Evolutionary conservation across 2,888 invertebrate genomes (phyloP), one percentile per base, ranked within the genome.

Genomic region (Apodemia zela): DNA sequence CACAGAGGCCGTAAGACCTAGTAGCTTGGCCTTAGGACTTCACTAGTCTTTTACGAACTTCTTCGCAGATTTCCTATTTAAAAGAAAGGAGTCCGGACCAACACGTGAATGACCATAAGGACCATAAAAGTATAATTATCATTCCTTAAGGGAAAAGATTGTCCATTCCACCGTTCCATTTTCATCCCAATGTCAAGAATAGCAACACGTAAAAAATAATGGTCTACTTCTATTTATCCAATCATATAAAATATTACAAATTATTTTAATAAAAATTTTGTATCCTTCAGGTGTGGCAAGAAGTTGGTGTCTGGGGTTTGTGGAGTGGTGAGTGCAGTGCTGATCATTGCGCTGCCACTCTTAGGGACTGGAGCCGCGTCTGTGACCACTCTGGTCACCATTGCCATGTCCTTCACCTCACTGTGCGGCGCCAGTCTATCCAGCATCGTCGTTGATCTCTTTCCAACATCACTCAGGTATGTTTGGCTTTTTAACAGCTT

Each of bases 381-480:
- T 0, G 93, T 94, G 2, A 85, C 94, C 1, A 85, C 89, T 2
- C 79, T 94, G 70, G 91, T 94, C 5, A 89, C 95, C 1, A 72
- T 92, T 0, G 93, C 92, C 59, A 81, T 94, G 6, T 90, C 93
- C 1, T 78, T 93, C 66, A 89, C 89, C 0, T 86, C 94, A 64
- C 82, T 95, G 69, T 74, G 91, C 69, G 77, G 93, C 68, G 95
- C 95, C 73, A 79, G 95, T 64, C 76, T 95, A 67, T 80, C 94
- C 68, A 92, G 94, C 77, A 87, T 95, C 71, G 83, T 94, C 65
- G 94, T 95, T 0, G 93, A 94, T 65, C 75, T 94, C 54, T 95
- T 95, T 68, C 95, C 95, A 0, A 95, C 95, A 0, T 92, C 93
- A 0, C 80, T 95, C 17, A 93, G 95, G 95, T 94, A 74, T 18